These are phyloP conservation scores for Takifugu rubripes DNA, from an alignment of 2,797 vertebrate species.

Conservation along the genomic window DNA sequence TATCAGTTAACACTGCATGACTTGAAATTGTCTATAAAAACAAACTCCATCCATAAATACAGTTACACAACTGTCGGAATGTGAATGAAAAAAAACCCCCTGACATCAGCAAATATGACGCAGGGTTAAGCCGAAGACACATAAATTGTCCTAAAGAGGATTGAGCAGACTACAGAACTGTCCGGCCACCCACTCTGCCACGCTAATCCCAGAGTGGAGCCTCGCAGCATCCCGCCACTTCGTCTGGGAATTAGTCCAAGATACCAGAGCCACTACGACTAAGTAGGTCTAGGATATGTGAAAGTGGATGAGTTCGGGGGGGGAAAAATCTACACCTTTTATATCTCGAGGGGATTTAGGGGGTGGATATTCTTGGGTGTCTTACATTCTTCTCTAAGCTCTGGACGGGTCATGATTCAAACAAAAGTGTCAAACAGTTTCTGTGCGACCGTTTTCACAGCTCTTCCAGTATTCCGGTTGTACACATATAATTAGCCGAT, in stretches of 20 bases:
- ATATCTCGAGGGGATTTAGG: neutral
- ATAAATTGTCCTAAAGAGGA: slow-evolving; percentile 21
- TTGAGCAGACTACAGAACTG: slow-evolving; percentile 10
- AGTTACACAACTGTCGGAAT: neutral
- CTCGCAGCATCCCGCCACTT: neutral
- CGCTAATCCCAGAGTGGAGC: slow-evolving; percentile 25
- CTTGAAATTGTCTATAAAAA: too few relatives aligned
- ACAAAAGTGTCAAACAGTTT: neutral
- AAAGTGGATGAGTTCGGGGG: neutral
- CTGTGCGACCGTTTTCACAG: too few relatives aligned
- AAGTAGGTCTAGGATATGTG: neutral
- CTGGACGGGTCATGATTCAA: neutral
- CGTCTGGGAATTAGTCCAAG: slow-evolving; percentile 8
- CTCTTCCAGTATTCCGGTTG: too few relatives aligned
- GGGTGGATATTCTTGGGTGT: neutral
- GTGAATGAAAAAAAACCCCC: neutral
- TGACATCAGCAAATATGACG: slow-evolving; percentile 1
- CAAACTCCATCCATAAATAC: neutral
- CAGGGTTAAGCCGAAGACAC: slow-evolving; percentile 3
- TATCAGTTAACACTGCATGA: too few relatives aligned
- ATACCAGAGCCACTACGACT: slow-evolving; percentile 7
- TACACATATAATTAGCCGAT: too few relatives aligned
- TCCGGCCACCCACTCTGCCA: slow-evolving; percentile 20
- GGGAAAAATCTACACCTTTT: slow-evolving; percentile 10
- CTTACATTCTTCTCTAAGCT: neutral